Evolutionary conservation across 2,113 vertebrate species (phyloP), one percentile per base, ranked within the genome.

Genomic region (Nerophis ophidion): DNA sequence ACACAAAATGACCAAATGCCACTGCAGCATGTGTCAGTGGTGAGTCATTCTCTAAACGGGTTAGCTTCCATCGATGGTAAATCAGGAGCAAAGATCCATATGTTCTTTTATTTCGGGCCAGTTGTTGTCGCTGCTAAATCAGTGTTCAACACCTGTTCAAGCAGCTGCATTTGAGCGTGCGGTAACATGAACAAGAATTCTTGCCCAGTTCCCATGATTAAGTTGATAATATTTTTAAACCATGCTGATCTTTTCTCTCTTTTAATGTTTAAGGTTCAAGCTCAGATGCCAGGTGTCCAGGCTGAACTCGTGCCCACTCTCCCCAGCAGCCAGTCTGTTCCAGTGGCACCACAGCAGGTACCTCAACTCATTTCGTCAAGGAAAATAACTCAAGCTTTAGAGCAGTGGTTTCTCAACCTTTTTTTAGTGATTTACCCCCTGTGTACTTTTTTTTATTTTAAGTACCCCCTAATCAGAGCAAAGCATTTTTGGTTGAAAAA

Each of bases 311-410:
- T 63, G 42, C 66, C 84, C 19, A 68, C 63, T 50, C 34, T 53
- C 6, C 49, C 84, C 7, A 55, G 67, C 49, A 60, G 51, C 70
- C 84, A 86, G 71, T 9, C 82, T 11, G 46, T 63, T 66, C 66
- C 79, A 65, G 61, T 59, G 11, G 55, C 77, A 36, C 57, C 79
- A 57, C 55, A 65, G 59, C 85, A 89, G 86, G 87, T 89, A 84
- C 5, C 26, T 16, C 26, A 26, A 1, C 26, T 26, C 26, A 26
- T 1, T 26, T 26, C 26, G 3, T 26, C 26, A 0, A 26, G 4
- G 26, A 26, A 26, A 26, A 26, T 26, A 26, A 26, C 26, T 26
- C 26, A 26, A 26, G 26, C 26, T 26, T 26, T 26, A 26, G 26
- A 26, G 26, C 26, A 26, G n/a, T n/a, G n/a, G n/a, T n/a, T n/a